Conservation (phyloP, 2,797 vertebrate genomes). For the Clarias platycephalus region DNA sequence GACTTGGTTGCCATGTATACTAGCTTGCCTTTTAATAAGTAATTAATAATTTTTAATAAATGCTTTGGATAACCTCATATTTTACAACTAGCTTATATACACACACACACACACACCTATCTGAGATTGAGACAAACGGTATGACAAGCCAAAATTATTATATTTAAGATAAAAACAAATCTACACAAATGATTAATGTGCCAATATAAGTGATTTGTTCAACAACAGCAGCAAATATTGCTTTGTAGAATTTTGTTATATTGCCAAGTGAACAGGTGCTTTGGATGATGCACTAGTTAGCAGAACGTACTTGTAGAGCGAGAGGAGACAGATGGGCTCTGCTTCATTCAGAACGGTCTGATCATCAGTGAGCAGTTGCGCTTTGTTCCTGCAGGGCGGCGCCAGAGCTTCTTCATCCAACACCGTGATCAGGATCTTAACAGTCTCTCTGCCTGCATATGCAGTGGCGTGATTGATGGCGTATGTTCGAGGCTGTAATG, state of each 20-base stretch:
- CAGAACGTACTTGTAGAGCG: slow-evolving; percentile 79
- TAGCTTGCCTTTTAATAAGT: background rate
- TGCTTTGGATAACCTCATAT: background rate
- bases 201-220: background rate
- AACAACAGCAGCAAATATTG: background rate
- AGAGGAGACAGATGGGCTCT: slow-evolving; percentile 71
- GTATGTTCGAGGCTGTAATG: slow-evolving; percentile 81
- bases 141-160: background rate
- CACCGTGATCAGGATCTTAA: slow-evolving; percentile 83
- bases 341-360: slow-evolving; percentile 65
- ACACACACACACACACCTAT: background rate
- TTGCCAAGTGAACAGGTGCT: background rate
- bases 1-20: background rate
- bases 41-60: background rate
- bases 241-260: background rate
- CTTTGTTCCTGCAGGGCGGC: slow-evolving; percentile 81
- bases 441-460: slow-evolving; percentile 84
- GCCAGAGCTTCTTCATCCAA: slow-evolving; percentile 86
- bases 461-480: slow-evolving; percentile 89
- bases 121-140: background rate
- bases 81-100: no score
- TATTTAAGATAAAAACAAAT: background rate
- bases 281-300: background rate
- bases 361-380: slow-evolving; percentile 79
- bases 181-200: background rate